Evolutionary conservation across 2,113 vertebrate species (phyloP).

Genomic region (Sinocyclocheilus anophthalmus): DNA sequence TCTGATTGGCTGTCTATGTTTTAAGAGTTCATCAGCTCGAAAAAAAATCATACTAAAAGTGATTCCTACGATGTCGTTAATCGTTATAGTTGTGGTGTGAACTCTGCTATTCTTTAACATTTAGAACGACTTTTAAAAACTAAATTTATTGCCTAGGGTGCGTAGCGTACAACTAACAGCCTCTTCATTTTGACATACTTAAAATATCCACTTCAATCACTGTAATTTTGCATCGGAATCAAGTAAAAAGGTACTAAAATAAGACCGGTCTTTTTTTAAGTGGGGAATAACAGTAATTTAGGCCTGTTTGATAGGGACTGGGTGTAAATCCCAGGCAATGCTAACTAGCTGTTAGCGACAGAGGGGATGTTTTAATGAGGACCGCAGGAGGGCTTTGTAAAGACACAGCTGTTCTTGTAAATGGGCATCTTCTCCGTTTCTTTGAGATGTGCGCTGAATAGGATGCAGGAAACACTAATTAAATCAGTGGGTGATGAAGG

Average conservation of each 20-base stretch:
- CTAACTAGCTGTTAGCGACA: constrained; percentile 43
- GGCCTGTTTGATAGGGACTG: constrained; percentile 14
- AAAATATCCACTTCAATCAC: constrained; percentile 15
- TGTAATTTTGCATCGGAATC: background rate
- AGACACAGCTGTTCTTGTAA: constrained; percentile 21
- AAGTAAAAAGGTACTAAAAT: constrained; percentile 12
- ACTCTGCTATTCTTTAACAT: too few species aligned
- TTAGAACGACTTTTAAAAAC: too few species aligned
- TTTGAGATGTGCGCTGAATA: background rate
- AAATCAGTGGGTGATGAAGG: constrained; percentile 12
- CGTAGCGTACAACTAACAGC: background rate
- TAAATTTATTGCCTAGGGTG: background rate
- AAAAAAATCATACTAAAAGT: too few species aligned
- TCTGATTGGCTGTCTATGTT: too few species aligned
- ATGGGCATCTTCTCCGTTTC: constrained; percentile 6
- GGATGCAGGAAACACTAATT: constrained; percentile 25
- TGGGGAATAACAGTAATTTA: constrained; percentile 11
- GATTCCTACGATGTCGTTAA: too few species aligned
- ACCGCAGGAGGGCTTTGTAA: constrained; percentile 15
- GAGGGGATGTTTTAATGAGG: constrained; percentile 19
- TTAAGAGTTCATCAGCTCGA: too few species aligned
- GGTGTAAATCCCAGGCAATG: constrained; percentile 8
- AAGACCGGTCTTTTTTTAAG: background rate
- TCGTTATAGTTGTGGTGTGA: too few species aligned
- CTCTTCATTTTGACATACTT: background rate